Evolutionary conservation across 2,797 vertebrate genomes (phyloP).

Genomic region (Cirrhinus mrigala): DNA sequence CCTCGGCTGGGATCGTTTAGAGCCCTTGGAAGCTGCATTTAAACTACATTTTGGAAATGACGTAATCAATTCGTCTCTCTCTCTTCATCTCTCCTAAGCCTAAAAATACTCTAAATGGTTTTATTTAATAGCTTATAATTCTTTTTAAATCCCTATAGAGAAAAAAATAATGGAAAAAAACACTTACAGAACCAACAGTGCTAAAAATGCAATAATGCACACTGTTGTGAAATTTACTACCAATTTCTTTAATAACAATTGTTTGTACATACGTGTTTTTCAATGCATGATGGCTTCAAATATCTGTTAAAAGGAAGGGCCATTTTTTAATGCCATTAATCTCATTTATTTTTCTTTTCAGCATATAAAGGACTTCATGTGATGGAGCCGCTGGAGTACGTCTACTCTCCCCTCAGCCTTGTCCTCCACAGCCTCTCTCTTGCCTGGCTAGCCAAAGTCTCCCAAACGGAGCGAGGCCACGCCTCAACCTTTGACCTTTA

Average conservation of each 20-base stretch:
- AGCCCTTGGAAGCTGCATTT: too few relatives aligned
- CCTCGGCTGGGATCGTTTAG: too few relatives aligned
- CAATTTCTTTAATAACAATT: not conserved
- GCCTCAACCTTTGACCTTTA: constrained; percentile 76
- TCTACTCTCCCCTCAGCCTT: constrained; percentile 78
- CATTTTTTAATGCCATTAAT: not conserved
- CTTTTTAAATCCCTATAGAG: too few relatives aligned
- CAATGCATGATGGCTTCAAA: not conserved
- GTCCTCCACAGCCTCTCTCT: constrained; percentile 77
- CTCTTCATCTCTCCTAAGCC: too few relatives aligned
- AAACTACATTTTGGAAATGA: too few relatives aligned
- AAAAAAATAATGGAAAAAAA: too few relatives aligned
- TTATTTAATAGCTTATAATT: not conserved
- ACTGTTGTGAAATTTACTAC: too few relatives aligned
- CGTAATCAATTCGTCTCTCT: too few relatives aligned
- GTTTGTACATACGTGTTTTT: too few relatives aligned
- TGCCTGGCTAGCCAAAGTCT: constrained; percentile 75
- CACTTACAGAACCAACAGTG: too few relatives aligned
- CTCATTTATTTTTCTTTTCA: constrained; percentile 53
- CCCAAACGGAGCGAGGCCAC: constrained; percentile 58
- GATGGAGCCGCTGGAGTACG: constrained; percentile 71
- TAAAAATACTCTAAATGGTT: not conserved
- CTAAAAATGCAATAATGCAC: too few relatives aligned
- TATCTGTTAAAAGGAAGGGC: not conserved
- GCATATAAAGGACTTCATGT: constrained; percentile 63